Percentiles rank a stretch among this genome's conserved stretches.
Evolutionary conservation across 2,888 invertebrate species (phyloP).

Genomic region (Aleiodes alternator): DNA sequence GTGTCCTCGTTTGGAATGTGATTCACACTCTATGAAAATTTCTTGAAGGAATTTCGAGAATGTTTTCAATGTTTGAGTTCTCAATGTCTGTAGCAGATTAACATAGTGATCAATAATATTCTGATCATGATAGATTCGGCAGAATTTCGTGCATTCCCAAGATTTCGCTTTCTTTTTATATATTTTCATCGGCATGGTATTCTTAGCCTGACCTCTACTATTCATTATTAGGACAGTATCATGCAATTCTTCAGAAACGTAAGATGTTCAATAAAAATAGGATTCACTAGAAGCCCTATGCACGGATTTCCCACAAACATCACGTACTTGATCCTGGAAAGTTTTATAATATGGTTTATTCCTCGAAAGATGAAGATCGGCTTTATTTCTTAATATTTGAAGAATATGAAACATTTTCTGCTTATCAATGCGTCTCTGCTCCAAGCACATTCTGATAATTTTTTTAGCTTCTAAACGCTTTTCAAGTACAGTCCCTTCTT

Average conservation of each 20-base stretch:
- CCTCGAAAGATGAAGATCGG: constrained; percentile 1
- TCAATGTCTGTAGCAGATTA: background rate
- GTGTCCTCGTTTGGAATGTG: too few species aligned
- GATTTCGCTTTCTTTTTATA: background rate
- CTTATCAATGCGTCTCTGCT: background rate
- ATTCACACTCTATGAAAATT: background rate
- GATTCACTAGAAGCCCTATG: constrained; percentile 1
- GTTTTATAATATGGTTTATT: background rate
- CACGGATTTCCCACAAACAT: background rate
- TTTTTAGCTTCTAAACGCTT: background rate
- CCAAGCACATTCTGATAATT: background rate
- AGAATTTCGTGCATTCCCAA: background rate
- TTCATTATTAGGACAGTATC: background rate
- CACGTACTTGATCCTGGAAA: background rate
- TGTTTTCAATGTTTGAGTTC: background rate
- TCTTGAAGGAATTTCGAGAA: background rate
- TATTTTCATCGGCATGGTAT: background rate
- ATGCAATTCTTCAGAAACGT: background rate
- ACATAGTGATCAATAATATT: background rate
- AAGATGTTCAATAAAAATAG: background rate
- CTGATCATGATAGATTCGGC: background rate
- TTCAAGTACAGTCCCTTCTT: background rate
- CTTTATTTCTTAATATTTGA: constrained; percentile 3
- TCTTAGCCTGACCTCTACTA: background rate
- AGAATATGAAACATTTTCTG: background rate